Conservation (phyloP, 2,888 invertebrate species). For the Catocala fraxini region DNA sequence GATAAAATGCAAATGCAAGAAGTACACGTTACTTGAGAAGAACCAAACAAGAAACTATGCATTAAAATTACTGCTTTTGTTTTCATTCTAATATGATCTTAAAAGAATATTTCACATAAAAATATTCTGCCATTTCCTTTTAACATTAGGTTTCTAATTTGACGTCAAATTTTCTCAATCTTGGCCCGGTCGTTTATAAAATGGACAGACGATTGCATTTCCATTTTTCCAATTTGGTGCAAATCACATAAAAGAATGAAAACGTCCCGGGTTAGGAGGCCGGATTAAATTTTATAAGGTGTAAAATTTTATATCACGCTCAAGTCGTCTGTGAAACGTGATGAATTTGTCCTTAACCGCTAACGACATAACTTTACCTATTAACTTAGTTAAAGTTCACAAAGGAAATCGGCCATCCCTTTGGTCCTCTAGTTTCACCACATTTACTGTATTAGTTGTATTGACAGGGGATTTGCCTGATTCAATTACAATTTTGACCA, state of each 20-base stretch:
- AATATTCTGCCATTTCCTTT: no score
- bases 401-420: slow-evolving; percentile 46
- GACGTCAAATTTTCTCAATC: not conserved
- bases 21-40: no score
- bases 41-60: no score
- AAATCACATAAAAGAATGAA: slow-evolving; percentile 25
- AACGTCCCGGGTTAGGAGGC: not conserved
- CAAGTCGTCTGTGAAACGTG: slow-evolving; percentile 31
- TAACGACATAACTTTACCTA: slow-evolving; percentile 46
- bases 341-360: slow-evolving; percentile 47
- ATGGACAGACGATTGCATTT: slow-evolving; percentile 4
- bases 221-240: slow-evolving; percentile 6
- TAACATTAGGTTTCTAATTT: no score
- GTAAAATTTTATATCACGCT: slow-evolving; percentile 36
- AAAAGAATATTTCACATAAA: no score
- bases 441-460: slow-evolving; percentile 48
- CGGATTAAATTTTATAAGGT: slow-evolving; percentile 34
- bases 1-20: no score
- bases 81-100: no score
- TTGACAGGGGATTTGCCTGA: slow-evolving; percentile 42
- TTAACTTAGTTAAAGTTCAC: slow-evolving; percentile 52
- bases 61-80: no score
- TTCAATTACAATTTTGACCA: slow-evolving; percentile 43
- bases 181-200: not conserved
- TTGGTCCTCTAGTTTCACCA: slow-evolving; percentile 36